phyloP scores from a whole-genome alignment of 2,797 vertebrate species.

The Phrynocephalus forsythii region DNA sequence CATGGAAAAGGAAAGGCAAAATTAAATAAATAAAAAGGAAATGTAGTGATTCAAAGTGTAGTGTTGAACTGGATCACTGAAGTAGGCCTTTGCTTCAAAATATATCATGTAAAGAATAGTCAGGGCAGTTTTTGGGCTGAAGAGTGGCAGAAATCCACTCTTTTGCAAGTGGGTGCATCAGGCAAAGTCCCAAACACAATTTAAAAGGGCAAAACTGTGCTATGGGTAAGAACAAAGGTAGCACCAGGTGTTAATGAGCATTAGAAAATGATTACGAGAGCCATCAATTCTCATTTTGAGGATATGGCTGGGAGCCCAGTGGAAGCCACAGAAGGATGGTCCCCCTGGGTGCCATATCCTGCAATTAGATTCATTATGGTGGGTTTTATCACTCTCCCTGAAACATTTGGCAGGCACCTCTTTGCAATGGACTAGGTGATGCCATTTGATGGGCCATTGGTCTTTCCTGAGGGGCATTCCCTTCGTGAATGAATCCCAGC shows the following conservation, averaged over 20 bases:
- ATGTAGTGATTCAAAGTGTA: not conserved
- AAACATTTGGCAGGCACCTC: constrained; percentile 34
- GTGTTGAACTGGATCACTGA: not conserved
- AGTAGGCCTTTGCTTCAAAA: not conserved
- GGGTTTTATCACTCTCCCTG: constrained; percentile 48
- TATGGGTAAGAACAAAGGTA: constrained; percentile 30
- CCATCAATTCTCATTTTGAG: constrained; percentile 51
- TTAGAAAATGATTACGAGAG: constrained; percentile 30
- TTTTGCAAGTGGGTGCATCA: not conserved
- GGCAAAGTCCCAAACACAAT: constrained; percentile 12
- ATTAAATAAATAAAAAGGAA: not conserved
- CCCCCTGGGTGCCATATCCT: not conserved
- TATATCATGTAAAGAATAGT: not conserved
- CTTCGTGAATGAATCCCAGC: constrained; percentile 34
- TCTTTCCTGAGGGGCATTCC: constrained; percentile 48
- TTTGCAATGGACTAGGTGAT: not conserved
- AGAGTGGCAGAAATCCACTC: not conserved
- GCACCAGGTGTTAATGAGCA: constrained; percentile 12
- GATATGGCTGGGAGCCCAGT: constrained; percentile 6
- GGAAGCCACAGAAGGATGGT: constrained; percentile 41
- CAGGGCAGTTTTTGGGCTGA: not conserved
- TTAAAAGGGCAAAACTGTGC: not conserved
- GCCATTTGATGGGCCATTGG: constrained; percentile 39
- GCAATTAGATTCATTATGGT: constrained; percentile 39
- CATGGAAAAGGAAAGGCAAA: not conserved